Base-by-base conservation (phyloP, 1,140 invertebrate genomes). In the Atta colombica region DNA sequence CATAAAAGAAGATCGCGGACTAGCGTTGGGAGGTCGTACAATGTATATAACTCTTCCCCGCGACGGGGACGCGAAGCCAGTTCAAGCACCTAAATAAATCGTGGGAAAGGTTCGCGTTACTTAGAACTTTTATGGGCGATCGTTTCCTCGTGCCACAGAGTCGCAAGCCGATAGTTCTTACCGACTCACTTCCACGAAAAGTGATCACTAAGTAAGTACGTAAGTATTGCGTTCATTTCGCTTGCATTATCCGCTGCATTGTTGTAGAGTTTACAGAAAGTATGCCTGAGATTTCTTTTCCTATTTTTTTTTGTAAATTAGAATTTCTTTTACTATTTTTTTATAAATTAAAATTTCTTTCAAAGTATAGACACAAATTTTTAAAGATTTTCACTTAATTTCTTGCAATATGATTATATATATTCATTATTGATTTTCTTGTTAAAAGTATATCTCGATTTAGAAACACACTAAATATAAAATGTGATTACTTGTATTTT, bases 51-150 rank as follows among this genome's bases (percentile, higher is more conserved):
- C 65, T 87, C 60, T 77, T 86, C 58, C 28, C 51, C 21, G 72
- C 55, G 85, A 84, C 69, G 82, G 35, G 75, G 14, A 14, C 31
- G 74, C 66, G 35, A 72, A 63, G 75, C 68, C 55, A 77, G 49
- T 39, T 74, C 85, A 58, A 88, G 86, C 31, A 58, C 72, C 81
- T 78, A 85, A 92, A 93, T 92, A 93, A 92, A 93, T 93, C 85
- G 87, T 86, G 86, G 68, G 89, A 92, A 92, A 88, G 87, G 86
- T 45, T 65, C 18, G 31, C 71, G 75, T 69, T 88, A 53, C 71
- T 66, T 91, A 88, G 65, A 90, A 91, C 84, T 91, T 92, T 92
- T 91, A 92, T 87, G 86, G 78, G 53, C 80, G 82, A 84, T 85
- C 71, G 66, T 88, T 88, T 82, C 39, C 53, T 65, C 60, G 80